These are phyloP conservation scores for Sus scrofa DNA, from an alignment of 2,113 vertebrate species.

Conservation along the genomic window T2T-Sscrofa CM000812.6:16356501-16357000, in stretches of 20 bases:
- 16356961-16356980: background rate
- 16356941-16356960: background rate
- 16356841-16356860: background rate
- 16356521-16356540: background rate
- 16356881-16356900: slow-evolving; percentile 19
- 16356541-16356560: slow-evolving; percentile 31
- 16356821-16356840: background rate
- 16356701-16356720: slow-evolving; percentile 27
- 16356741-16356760: slow-evolving; percentile 48
- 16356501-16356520: slow-evolving; percentile 16
- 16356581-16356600: slow-evolving; percentile 54
- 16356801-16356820: slow-evolving; percentile 8
- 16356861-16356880: background rate
- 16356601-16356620: slow-evolving; percentile 38
- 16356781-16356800: background rate
- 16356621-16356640: slow-evolving; percentile 54
- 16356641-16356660: background rate
- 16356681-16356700: background rate
- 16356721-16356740: background rate
- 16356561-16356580: slow-evolving; percentile 12
- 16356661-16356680: slow-evolving; percentile 31
- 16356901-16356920: background rate
- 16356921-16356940: slow-evolving; percentile 20
- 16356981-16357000: background rate
- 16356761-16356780: slow-evolving; percentile 53